A percentile compares a stretch with the other conserved stretches of the same genome.
Evolutionary conservation across 2,797 vertebrate genomes (phyloP).

Genomic region (Protonibea diacanthus): DNA sequence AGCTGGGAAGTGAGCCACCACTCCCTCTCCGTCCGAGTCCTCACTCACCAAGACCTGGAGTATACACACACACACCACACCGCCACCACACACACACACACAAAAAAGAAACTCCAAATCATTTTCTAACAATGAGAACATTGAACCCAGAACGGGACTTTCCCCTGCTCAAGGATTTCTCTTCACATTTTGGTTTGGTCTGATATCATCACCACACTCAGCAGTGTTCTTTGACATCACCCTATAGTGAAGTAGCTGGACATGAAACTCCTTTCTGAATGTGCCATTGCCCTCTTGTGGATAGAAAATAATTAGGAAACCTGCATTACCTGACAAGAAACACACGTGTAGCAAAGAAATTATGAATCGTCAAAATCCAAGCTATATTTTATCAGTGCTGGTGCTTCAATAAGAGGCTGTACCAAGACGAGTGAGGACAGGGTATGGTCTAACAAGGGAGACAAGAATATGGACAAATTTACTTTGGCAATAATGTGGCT

Average conservation of each 20-base stretch:
- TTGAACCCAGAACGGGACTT: slow-evolving; percentile 71
- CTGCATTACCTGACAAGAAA: slow-evolving; percentile 25
- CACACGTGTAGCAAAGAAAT: slow-evolving; percentile 5
- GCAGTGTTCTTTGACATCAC: slow-evolving; percentile 49
- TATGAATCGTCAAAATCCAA: slow-evolving; percentile 12
- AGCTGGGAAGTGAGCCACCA: slow-evolving; percentile 98
- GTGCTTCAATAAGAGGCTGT: slow-evolving; percentile 12
- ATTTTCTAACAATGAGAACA: slow-evolving; percentile 74
- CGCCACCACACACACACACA: slow-evolving; percentile 24
- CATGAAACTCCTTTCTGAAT: slow-evolving; percentile 31
- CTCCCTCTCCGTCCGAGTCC: slow-evolving; percentile 95
- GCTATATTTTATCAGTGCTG: neutral
- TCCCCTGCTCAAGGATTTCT: slow-evolving; percentile 60
- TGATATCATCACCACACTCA: slow-evolving; percentile 56
- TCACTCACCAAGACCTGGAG: slow-evolving; percentile 95
- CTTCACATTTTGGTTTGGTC: slow-evolving; percentile 57
- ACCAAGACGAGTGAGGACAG: slow-evolving; percentile 5
- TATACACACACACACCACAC: slow-evolving; percentile 34
- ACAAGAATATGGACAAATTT: slow-evolving; percentile 50
- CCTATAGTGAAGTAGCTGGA: slow-evolving; percentile 16
- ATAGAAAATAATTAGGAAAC: slow-evolving; percentile 49
- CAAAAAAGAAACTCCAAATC: slow-evolving; percentile 60
- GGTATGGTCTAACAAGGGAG: slow-evolving; percentile 27
- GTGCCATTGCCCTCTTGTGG: slow-evolving; percentile 72
- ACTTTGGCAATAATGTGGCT: slow-evolving; percentile 45